A percentile compares a stretch with the other conserved stretches of the same genome.
Conservation (phyloP, 2,797 vertebrate genomes). For the Amblyraja radiata region DNA sequence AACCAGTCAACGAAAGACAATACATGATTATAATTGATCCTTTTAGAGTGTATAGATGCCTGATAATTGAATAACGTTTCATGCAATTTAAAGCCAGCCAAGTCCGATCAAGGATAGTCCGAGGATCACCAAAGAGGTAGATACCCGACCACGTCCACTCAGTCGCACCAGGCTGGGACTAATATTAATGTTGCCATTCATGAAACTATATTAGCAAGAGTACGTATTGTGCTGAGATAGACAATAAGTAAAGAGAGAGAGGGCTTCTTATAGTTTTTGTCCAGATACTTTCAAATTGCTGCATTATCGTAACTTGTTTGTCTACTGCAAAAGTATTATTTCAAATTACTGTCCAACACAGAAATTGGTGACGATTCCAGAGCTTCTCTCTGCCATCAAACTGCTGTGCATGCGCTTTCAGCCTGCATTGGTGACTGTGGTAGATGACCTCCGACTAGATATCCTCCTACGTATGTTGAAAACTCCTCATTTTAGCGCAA, state of each 20-base stretch:
- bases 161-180: background rate
- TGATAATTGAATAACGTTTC: too few relatives aligned
- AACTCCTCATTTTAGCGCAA: constrained; percentile 96
- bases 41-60: too few relatives aligned
- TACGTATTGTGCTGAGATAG: background rate
- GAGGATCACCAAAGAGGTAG: too few relatives aligned
- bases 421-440: constrained; percentile 80
- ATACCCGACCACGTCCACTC: too few relatives aligned
- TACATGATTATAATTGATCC: too few relatives aligned
- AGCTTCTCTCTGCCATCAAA: constrained; percentile 94
- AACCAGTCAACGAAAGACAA: too few relatives aligned
- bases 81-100: too few relatives aligned
- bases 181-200: background rate
- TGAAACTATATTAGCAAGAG: background rate
- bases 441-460: constrained; percentile 89
- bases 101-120: too few relatives aligned
- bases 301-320: background rate
- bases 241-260: background rate
- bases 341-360: constrained; percentile 45
- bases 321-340: background rate
- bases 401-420: constrained; percentile 97
- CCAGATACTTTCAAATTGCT: background rate
- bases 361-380: constrained; percentile 94
- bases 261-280: background rate
- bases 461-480: constrained; percentile 95